Conservation (phyloP, 2,797 vertebrate genomes). For the Anguilla marmorata region DNA sequence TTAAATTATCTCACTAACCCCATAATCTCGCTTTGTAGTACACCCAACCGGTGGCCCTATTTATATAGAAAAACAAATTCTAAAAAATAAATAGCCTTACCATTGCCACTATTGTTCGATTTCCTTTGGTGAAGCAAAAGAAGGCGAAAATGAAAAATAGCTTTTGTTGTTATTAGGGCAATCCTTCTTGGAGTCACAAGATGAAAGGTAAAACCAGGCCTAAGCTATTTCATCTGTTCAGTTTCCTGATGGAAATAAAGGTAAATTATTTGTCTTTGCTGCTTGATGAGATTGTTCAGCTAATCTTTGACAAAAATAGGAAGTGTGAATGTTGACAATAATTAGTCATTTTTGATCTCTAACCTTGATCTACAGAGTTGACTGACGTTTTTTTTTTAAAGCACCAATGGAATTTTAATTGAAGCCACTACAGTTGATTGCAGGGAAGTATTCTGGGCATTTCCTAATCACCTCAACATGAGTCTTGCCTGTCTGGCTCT, state of each 20-base stretch:
- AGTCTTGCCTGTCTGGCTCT: not conserved
- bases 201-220: not conserved
- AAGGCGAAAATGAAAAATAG: not conserved
- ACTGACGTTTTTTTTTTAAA: not conserved
- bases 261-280: not conserved
- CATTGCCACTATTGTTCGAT: not conserved
- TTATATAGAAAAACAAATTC: not conserved
- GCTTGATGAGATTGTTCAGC: not conserved
- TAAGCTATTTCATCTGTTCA: not conserved
- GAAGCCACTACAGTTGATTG: not conserved
- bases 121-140: not conserved
- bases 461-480: not conserved
- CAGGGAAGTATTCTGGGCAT: not conserved
- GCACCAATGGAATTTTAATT: not conserved
- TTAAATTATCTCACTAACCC: too few relatives aligned
- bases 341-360: not conserved
- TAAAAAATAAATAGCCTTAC: not conserved
- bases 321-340: not conserved
- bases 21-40: too few relatives aligned
- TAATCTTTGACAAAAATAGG: not conserved
- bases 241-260: slow-evolving; percentile 15
- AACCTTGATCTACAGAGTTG: not conserved
- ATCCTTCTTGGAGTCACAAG: not conserved
- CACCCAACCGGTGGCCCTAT: too few relatives aligned
- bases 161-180: not conserved